Evolutionary conservation across 2,113 vertebrate species (phyloP).

Genomic region (Dicrurus megarhynchus): DNA sequence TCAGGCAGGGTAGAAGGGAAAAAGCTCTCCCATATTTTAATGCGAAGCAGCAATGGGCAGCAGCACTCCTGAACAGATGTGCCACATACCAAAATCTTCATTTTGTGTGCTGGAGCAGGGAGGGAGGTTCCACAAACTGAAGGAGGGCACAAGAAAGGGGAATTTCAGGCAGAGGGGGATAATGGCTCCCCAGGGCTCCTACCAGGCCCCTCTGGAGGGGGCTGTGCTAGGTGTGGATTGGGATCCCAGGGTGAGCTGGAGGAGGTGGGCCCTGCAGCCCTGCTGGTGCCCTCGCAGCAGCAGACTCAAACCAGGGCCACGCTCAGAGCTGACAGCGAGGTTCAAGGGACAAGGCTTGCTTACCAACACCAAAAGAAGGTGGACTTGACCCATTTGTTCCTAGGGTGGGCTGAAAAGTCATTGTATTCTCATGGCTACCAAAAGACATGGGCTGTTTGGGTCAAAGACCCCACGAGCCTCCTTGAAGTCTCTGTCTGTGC

Average conservation of each 20-base stretch:
- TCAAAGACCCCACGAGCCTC: background rate
- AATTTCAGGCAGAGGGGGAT: background rate
- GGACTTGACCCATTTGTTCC: background rate
- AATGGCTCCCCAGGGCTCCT: background rate
- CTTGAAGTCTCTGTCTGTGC: background rate
- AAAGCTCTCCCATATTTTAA: background rate
- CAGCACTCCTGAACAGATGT: background rate
- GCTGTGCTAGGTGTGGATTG: background rate
- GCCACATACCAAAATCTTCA: background rate
- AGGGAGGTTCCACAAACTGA: background rate
- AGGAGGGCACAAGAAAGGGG: background rate
- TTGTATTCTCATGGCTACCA: background rate
- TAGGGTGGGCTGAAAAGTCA: background rate
- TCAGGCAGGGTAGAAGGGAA: background rate
- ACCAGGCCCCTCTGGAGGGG: background rate
- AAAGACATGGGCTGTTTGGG: background rate
- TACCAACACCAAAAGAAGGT: background rate
- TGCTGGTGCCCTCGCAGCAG: accelerated
- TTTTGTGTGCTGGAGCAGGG: background rate
- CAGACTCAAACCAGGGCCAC: background rate
- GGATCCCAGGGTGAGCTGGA: background rate
- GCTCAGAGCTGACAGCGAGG: background rate
- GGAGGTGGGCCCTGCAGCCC: background rate
- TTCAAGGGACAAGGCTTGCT: background rate
- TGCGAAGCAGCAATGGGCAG: background rate